phyloP scores from a whole-genome alignment of 2,797 vertebrate genomes.

The Mormyrus proboscirostris region DNA sequence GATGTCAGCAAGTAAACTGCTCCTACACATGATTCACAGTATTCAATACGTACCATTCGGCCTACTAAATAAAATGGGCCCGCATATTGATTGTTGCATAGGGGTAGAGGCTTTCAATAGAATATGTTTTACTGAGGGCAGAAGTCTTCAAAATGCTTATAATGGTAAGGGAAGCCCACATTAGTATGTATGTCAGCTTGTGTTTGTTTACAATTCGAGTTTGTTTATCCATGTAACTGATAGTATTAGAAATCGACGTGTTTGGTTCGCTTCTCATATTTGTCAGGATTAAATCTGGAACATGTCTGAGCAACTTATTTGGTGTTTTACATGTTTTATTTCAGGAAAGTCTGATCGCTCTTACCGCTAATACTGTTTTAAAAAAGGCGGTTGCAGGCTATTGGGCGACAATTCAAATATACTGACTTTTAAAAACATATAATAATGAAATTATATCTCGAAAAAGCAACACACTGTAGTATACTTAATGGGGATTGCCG shows the following conservation, averaged over 20 bases:
- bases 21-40: background rate
- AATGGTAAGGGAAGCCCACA: background rate
- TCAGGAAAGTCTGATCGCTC: background rate
- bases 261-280: background rate
- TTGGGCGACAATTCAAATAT: background rate
- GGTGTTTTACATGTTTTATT: background rate
- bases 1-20: background rate
- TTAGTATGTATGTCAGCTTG: background rate
- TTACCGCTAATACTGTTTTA: background rate
- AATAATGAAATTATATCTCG: background rate
- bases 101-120: background rate
- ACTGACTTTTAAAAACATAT: background rate
- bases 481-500: background rate
- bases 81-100: background rate
- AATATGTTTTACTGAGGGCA: background rate
- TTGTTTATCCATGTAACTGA: background rate
- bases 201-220: background rate
- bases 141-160: background rate
- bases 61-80: background rate
- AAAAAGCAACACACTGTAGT: background rate
- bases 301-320: background rate
- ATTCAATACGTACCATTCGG: background rate
- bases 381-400: background rate
- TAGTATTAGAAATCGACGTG: background rate
- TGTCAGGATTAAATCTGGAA: background rate